Percentiles rank a stretch among this genome's conserved stretches.
Conservation (phyloP, 2,888 invertebrate genomes). For the Cybosia mesomella region DNA sequence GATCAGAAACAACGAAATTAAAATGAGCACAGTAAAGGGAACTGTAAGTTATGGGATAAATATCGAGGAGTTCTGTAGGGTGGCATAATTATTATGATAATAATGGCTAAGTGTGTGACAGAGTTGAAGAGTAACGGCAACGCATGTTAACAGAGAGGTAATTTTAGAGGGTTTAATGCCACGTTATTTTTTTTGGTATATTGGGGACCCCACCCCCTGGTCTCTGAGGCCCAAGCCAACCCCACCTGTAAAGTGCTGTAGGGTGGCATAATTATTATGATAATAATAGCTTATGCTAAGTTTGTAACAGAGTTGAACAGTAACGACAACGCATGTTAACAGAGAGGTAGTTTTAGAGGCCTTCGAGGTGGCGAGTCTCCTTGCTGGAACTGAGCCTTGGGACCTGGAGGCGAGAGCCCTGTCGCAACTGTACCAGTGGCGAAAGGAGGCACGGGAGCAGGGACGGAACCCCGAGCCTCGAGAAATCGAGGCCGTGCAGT, state of each 20-base stretch:
- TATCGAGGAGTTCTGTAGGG: conserved; percentile 40
- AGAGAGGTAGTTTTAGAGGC: neutral
- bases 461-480: too few species aligned
- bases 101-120: neutral
- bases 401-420: too few species aligned
- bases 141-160: neutral
- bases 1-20: conserved; percentile 66
- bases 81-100: conserved; percentile 1
- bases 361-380: too few species aligned
- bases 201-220: too few species aligned
- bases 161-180: neutral
- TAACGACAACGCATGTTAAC: neutral
- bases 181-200: too few species aligned
- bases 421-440: too few species aligned
- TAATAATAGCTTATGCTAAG: conserved; percentile 5
- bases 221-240: too few species aligned
- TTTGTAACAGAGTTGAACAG: neutral
- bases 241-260: too few species aligned
- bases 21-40: conserved; percentile 54
- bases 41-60: conserved; percentile 49
- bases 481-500: too few species aligned
- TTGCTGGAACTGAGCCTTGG: too few species aligned
- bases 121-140: neutral
- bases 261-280: conserved; percentile 12
- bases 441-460: too few species aligned